Conservation (phyloP, 2,113 vertebrate genomes). For the Cyanoderma ruficeps region DNA sequence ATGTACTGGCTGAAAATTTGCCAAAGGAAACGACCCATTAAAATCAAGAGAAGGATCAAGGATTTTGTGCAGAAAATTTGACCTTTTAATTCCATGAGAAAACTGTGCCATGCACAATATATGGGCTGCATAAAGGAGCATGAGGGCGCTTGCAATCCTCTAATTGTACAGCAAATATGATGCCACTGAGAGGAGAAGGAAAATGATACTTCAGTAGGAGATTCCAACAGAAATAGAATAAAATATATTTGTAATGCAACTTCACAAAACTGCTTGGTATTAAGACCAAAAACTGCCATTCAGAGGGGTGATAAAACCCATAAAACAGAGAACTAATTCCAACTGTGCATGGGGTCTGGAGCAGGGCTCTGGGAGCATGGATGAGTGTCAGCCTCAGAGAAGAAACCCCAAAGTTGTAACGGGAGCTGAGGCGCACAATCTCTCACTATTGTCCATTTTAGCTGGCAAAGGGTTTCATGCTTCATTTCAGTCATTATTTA, state of each 20-base stretch:
- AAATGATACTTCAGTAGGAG: not conserved
- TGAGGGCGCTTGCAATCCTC: not conserved
- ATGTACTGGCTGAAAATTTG: not conserved
- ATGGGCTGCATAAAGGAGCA: not conserved
- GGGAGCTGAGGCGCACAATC: slow-evolving; percentile 63
- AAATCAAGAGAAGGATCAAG: not conserved
- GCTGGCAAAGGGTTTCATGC: slow-evolving; percentile 73
- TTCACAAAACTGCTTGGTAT: slow-evolving; percentile 16
- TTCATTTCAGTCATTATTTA: slow-evolving; percentile 77
- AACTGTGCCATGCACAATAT: not conserved
- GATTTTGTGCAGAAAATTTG: not conserved
- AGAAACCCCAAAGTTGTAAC: slow-evolving; percentile 55
- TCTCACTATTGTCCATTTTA: slow-evolving; percentile 67
- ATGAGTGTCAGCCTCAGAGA: slow-evolving; percentile 55
- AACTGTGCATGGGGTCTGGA: slow-evolving; percentile 32
- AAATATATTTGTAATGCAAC: slow-evolving; percentile 11
- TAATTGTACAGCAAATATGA: not conserved
- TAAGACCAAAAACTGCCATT: slow-evolving; percentile 55
- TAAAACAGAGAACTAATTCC: slow-evolving; percentile 35
- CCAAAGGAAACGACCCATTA: not conserved
- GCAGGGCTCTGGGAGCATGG: slow-evolving; percentile 14
- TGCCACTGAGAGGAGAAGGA: not conserved
- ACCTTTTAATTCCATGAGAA: not conserved
- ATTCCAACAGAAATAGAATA: slow-evolving; percentile 45
- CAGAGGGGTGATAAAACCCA: slow-evolving; percentile 32